These are phyloP conservation scores for Dendrolimus houi DNA, from an alignment of 2,888 invertebrate species.

Conservation along the genomic window DNA sequence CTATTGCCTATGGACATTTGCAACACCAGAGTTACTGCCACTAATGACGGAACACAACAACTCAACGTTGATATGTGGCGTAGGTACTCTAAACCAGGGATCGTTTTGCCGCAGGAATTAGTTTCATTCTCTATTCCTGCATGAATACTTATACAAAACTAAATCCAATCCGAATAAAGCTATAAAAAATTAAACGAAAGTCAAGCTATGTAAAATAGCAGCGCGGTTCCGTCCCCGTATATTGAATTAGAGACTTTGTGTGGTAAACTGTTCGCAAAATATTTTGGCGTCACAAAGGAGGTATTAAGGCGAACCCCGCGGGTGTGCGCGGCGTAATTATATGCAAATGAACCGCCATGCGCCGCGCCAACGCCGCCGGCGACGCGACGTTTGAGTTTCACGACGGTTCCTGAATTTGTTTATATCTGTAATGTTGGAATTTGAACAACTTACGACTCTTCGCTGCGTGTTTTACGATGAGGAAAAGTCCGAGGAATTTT, in stretches of 20 bases:
- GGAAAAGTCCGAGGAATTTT: too few relatives aligned
- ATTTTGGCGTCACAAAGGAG: constrained; percentile 71
- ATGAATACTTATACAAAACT: too few relatives aligned
- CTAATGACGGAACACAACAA: too few relatives aligned
- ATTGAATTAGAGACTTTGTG: constrained; percentile 71
- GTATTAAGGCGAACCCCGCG: constrained; percentile 38
- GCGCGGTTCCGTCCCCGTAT: constrained; percentile 24
- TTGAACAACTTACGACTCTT: constrained; percentile 1
- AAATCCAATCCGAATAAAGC: too few relatives aligned
- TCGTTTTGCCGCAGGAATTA: too few relatives aligned
- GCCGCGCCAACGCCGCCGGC: constrained; percentile 21
- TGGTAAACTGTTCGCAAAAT: constrained; percentile 73
- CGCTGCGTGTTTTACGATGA: not conserved
- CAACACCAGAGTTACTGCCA: too few relatives aligned
- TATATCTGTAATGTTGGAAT: constrained; percentile 31
- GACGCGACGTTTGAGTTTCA: constrained; percentile 44
- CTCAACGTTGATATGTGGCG: too few relatives aligned
- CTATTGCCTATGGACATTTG: too few relatives aligned
- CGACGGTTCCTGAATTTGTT: constrained; percentile 49
- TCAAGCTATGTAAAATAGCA: constrained; percentile 18
- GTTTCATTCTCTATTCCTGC: too few relatives aligned
- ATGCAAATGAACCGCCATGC: constrained; percentile 51
- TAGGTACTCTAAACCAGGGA: too few relatives aligned
- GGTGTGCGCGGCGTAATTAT: constrained; percentile 14
- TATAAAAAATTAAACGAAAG: not conserved